Evolutionary conservation across 2,113 vertebrate species (phyloP).

Genomic region (Emydocephalus ijimae): DNA sequence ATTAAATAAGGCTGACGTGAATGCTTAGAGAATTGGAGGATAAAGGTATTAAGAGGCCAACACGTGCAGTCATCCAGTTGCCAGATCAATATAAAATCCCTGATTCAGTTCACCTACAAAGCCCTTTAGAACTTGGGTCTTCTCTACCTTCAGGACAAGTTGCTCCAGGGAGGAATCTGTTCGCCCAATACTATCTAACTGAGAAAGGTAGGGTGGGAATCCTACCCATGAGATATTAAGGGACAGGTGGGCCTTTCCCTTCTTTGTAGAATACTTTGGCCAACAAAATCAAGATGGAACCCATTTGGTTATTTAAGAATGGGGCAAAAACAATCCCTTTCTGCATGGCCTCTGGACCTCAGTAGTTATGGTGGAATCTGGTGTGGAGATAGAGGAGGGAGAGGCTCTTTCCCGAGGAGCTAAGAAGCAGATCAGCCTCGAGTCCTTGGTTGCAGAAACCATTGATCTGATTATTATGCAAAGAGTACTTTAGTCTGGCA

Average conservation of each 20-base stretch:
- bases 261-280: not conserved
- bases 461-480: not conserved
- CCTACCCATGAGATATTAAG: not conserved
- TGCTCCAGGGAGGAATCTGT: not conserved
- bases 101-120: not conserved
- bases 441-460: not conserved
- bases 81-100: not conserved
- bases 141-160: not conserved
- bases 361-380: not conserved
- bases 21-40: not conserved
- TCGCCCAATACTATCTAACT: not conserved
- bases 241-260: not conserved
- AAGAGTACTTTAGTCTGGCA: not conserved
- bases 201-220: not conserved
- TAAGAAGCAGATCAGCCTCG: not conserved
- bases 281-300: not conserved
- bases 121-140: not conserved
- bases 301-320: not conserved
- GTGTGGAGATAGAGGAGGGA: not conserved
- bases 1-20: slow-evolving; percentile 19
- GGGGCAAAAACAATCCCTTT: not conserved
- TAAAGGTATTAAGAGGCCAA: not conserved
- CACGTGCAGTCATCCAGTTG: not conserved
- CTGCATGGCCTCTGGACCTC: not conserved
- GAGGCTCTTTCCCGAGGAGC: not conserved